Base-by-base conservation (phyloP, 2,797 vertebrate species). In the Carapus acus region DNA sequence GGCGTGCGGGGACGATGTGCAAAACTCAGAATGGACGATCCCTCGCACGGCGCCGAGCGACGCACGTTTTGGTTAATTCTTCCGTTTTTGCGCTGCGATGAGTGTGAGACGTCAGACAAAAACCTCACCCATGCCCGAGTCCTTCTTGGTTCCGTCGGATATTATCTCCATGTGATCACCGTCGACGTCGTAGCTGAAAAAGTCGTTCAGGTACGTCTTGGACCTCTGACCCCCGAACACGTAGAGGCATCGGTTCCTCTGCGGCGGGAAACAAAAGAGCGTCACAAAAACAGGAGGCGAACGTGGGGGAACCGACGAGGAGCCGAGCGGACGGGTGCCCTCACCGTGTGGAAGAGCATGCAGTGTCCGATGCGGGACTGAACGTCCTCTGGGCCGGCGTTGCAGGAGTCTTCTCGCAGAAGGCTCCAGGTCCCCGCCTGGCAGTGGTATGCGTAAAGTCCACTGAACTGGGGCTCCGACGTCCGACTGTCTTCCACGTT, bases 131-230 rank as follows among this genome's bases (percentile, higher is more conserved):
- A 98, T 99, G 61, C 96, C 96, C 1, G 96, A 98, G 86, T 99
- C 96, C 68, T 98, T 99, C 84, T 99, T 99, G 1, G 96, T 99
- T 69, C 96, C 96, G 17, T 99, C 96, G 3, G 96, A 99, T 77
- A 99, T 99, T 63, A 99, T 97, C 68, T 99, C 96, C 42, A 98
- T 94, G 0, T 99, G 96, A 74, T 99, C 92, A 15, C 87, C 90
- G 22, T 99, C 96, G 44, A 99, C 96, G 13, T 98, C 94, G 0
- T 98, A 99, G 76, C 96, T 98, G 83, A 99, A 99, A 88, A 99
- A 99, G 77, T 99, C 96, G 7, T 98, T 99, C 71, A 99, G 89
- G 27, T 99, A 99, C 0, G 96, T 99, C 85, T 98, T 99, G 0
- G 96, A 96, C 74, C 96, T 86, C 77, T 99, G 96, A 58, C 96